Base-by-base conservation (phyloP, 2,113 vertebrate genomes). In the Microcebus tavaratra region DNA sequence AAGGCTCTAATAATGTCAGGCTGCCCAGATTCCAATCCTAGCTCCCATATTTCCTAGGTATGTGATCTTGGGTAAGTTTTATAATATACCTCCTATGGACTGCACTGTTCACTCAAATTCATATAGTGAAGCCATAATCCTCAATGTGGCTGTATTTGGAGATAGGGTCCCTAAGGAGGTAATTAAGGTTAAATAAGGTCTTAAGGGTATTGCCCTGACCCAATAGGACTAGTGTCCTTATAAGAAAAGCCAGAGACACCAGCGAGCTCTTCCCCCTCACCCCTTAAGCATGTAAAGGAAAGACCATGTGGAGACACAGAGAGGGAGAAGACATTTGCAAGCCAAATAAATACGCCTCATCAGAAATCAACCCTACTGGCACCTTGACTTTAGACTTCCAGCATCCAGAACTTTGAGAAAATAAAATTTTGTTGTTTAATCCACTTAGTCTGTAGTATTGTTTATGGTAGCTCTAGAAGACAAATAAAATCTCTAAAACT, bases 231-330 rank as follows among this genome's bases (percentile, higher is more conserved):
- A 4, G 12, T n/a, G 7, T 48, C 11, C 73, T 89, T 81, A 78
- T 27, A 57, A 85, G 21, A 48, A 79, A 31, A 85, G 31, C 8
- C 68, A 53, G 50, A 34, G n/a, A 72, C 2, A 63, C 5, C 23
- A 53, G 23, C 39, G 13, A 50, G 45, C 18, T 8, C 25, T 5
- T 23, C 50, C 11, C 0, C 8, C 25, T 14, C 34, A 65, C 11
- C 10, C 36, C 3, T 17, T 23, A 53, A 1, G 5, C 3, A 0
- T 1, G 1, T 11, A 29, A 13, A 61, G 5, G 17, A 31, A 65
- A 55, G 27, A 3, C 36, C 48, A 57, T 0, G 0, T 45, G 63
- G 84, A 45, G 59, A 90, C 50, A 72, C 1, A 42, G 18, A 3
- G 36, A 80, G 39, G 90, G 86, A n/a, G 36, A 20, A 50, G 8